A percentile compares a stretch with the other conserved stretches of the same genome.
These are phyloP conservation scores for Dermochelys coriacea DNA, from an alignment of 2,797 vertebrate species.

Conservation along the genomic window DNA sequence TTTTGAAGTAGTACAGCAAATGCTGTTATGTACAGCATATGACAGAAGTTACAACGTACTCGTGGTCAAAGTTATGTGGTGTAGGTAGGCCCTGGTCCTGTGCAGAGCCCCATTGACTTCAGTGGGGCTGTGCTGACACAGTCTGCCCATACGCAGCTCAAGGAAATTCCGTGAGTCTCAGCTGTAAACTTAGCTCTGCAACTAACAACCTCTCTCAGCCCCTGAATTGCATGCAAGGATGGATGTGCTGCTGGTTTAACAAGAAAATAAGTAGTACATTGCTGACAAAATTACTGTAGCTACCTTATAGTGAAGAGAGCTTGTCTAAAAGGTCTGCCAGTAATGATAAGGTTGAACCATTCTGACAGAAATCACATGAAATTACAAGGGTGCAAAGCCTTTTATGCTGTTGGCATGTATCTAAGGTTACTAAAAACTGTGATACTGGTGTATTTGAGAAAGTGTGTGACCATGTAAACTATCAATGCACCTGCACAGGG, in stretches of 20 bases:
- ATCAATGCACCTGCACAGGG: neutral
- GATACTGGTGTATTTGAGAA: neutral
- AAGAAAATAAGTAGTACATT: neutral
- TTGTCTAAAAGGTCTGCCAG: neutral
- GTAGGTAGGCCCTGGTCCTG: neutral
- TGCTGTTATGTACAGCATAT: neutral
- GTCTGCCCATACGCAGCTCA: neutral
- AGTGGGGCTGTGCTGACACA: neutral
- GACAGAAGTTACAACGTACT: neutral
- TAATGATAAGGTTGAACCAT: neutral
- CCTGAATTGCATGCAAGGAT: neutral
- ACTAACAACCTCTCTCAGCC: neutral
- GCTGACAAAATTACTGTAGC: neutral
- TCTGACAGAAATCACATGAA: accelerated
- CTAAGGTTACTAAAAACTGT: neutral
- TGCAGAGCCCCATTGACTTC: neutral
- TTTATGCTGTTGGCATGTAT: neutral
- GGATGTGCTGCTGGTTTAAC: neutral
- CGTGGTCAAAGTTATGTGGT: neutral
- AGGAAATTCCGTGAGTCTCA: neutral
- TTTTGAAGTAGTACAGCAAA: neutral
- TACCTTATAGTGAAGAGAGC: neutral
- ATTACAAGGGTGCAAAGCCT: neutral
- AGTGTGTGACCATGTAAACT: too few species aligned
- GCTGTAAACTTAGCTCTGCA: neutral